A percentile compares a stretch with the other conserved stretches of the same genome.
Evolutionary conservation across 2,113 vertebrate genomes (phyloP).

Genomic region (Rousettus leschenaultii): DNA sequence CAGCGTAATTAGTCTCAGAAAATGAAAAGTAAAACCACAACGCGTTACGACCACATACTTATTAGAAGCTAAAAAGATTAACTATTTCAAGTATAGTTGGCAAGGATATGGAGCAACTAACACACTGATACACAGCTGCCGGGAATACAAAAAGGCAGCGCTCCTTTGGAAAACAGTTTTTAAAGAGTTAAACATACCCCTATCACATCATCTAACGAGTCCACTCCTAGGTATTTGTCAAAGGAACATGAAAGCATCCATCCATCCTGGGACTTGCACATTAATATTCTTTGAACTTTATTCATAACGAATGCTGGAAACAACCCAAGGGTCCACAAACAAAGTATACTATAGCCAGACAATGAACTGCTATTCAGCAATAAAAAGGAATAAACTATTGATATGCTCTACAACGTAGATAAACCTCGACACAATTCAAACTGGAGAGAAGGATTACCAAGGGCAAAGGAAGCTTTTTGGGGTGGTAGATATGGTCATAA

Average conservation of each 20-base stretch:
- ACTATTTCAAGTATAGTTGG: background rate
- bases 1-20: background rate
- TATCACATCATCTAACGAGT: background rate
- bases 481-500: background rate
- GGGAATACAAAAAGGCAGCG: background rate
- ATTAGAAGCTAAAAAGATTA: background rate
- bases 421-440: background rate
- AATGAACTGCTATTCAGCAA: too few species aligned
- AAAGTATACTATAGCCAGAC: background rate
- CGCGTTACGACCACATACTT: background rate
- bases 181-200: background rate
- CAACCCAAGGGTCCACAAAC: background rate
- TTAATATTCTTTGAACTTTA: background rate
- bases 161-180: background rate
- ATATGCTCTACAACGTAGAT: background rate
- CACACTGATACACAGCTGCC: background rate
- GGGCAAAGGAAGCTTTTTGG: background rate
- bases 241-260: background rate
- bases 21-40: background rate
- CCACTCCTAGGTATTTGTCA: background rate
- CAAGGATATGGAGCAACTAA: background rate
- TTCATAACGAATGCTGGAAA: background rate
- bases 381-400: background rate
- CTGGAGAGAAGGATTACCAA: background rate
- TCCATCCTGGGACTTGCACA: background rate